phyloP scores from a whole-genome alignment of 2,797 vertebrate species.

The Microctenopoma stevenorrisi region DNA sequence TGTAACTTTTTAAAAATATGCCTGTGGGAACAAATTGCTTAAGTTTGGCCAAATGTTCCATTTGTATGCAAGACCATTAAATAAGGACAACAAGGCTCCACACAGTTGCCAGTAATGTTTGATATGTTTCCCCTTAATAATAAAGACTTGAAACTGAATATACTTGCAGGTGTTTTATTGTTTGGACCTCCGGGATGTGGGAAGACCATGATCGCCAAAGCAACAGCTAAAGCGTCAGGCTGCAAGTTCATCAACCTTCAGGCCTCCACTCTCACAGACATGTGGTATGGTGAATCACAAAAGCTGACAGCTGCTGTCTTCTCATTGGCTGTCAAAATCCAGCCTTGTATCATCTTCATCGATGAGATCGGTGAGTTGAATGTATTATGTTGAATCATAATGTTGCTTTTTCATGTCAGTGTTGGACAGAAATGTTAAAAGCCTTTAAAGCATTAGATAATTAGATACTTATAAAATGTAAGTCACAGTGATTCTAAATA shows the following conservation, averaged over 20 bases:
- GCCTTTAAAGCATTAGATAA: no score
- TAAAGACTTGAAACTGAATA: background rate
- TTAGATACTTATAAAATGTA: no score
- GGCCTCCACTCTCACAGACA: constrained; percentile 85
- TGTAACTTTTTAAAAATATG: constrained; percentile 14
- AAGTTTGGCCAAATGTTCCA: background rate
- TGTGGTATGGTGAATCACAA: constrained; percentile 89
- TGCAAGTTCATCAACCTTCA: constrained; percentile 89
- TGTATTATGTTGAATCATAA: background rate
- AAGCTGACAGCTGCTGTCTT: constrained; percentile 88
- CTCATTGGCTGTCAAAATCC: constrained; percentile 86
- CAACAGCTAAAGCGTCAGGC: constrained; percentile 85
- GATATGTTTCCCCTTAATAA: background rate
- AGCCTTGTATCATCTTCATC: constrained; percentile 88
- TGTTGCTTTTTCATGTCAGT: background rate
- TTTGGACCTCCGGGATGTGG: constrained; percentile 88
- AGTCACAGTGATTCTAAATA: no score
- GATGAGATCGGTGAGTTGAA: constrained; percentile 85
- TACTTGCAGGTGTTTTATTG: constrained; percentile 81
- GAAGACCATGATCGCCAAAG: constrained; percentile 88
- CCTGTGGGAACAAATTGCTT: constrained; percentile 1
- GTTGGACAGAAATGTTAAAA: background rate
- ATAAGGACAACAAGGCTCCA: background rate
- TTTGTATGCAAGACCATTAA: constrained; percentile 2
- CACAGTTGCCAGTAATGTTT: background rate